phyloP scores from a whole-genome alignment of 2,113 vertebrate species.

The Micronisus gabar region DNA sequence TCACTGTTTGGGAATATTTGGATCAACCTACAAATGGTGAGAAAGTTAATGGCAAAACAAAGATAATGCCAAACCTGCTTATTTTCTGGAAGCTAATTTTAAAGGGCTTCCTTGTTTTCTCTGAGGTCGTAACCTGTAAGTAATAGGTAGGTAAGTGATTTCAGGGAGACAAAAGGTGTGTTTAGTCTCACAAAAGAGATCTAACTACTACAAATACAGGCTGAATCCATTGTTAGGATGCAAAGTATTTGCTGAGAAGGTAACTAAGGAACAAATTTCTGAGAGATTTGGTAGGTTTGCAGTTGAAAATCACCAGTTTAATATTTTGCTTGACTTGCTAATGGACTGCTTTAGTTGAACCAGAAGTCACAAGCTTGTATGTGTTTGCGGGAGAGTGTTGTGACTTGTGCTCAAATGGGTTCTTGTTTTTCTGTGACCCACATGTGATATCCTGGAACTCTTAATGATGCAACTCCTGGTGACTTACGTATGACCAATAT shows the following conservation, averaged over 20 bases:
- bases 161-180: not conserved
- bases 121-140: not conserved
- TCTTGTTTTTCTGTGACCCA: not conserved
- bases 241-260: not conserved
- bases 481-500: not conserved
- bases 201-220: not conserved
- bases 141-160: not conserved
- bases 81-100: not conserved
- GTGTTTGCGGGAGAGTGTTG: fast-evolving
- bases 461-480: too few species aligned
- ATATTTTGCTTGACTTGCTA: not conserved
- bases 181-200: not conserved
- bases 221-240: not conserved
- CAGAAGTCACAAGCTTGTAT: not conserved
- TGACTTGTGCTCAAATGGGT: too few species aligned
- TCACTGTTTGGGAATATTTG: not conserved
- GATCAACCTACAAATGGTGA: not conserved
- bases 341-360: not conserved
- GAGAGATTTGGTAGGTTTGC: not conserved
- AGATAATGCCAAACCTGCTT: not conserved
- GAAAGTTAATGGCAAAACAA: not conserved
- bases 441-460: fast-evolving
- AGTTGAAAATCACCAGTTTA: not conserved
- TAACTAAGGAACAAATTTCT: not conserved
- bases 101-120: not conserved